A percentile compares a stretch with the other conserved stretches of the same genome.
phyloP scores from a whole-genome alignment of 1,140 invertebrate genomes.

The Nomia melanderi region DNA sequence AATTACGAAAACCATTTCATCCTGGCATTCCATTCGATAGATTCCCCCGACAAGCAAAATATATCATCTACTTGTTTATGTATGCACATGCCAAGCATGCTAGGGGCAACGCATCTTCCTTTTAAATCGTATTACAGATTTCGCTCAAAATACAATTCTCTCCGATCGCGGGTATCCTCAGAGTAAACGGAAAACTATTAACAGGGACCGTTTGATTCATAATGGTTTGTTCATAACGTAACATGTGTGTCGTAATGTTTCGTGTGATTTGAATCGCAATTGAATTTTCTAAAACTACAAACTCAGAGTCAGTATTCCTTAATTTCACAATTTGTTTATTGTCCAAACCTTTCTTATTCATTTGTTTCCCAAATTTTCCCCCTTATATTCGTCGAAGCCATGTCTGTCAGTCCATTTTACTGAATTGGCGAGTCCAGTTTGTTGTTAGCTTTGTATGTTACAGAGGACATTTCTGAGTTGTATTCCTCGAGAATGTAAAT shows the following conservation, averaged over 20 bases:
- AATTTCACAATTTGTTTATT: no score
- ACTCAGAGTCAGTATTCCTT: no score
- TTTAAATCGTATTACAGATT: constrained; percentile 27
- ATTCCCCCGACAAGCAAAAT: background rate
- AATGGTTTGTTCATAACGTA: background rate
- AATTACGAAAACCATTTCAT: no score
- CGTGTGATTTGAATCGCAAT: background rate
- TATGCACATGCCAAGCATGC: background rate
- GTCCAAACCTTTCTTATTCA: no score
- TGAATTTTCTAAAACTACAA: background rate
- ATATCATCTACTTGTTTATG: background rate
- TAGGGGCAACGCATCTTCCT: background rate
- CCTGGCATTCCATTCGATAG: background rate
- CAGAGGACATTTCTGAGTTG: no score
- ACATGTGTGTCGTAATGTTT: background rate
- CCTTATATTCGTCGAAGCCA: no score
- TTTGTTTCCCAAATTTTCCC: no score
- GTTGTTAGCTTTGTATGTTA: no score
- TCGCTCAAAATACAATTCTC: constrained; percentile 14
- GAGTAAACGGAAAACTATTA: constrained; percentile 15
- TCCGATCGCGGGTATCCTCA: background rate
- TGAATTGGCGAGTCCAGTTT: no score
- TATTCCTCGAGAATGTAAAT: no score
- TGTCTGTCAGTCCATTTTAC: no score
- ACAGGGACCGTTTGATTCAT: background rate